A percentile compares a stretch with the other conserved stretches of the same genome.
Evolutionary conservation across 2,888 invertebrate genomes (phyloP).

Genomic region (Hirtodrosophila alboralis): DNA sequence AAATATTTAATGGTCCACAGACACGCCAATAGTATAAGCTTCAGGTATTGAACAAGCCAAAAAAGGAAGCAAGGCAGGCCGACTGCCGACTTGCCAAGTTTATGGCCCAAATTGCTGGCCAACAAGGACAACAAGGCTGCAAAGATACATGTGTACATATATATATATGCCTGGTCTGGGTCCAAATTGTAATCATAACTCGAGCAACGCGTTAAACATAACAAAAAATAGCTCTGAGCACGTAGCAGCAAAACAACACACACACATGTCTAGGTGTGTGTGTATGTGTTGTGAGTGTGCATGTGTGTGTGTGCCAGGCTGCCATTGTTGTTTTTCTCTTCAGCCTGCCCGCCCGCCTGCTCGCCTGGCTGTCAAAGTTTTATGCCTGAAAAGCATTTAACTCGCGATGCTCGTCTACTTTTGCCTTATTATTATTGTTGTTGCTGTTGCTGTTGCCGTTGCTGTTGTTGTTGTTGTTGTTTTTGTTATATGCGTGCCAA

Average conservation of each 20-base stretch:
- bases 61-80: slow-evolving; percentile 6
- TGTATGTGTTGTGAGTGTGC: slow-evolving; percentile 8
- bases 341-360: slow-evolving; percentile 11
- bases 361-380: slow-evolving; percentile 60
- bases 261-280: neutral
- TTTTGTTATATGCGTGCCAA: slow-evolving; percentile 58
- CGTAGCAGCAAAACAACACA: slow-evolving; percentile 52
- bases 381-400: slow-evolving; percentile 65
- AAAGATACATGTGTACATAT: slow-evolving; percentile 4
- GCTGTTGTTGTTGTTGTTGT: slow-evolving; percentile 28
- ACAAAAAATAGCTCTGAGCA: slow-evolving; percentile 75
- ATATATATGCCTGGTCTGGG: slow-evolving; percentile 15
- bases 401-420: slow-evolving; percentile 52
- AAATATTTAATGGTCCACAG: slow-evolving; percentile 20
- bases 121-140: slow-evolving; percentile 16
- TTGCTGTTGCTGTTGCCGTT: slow-evolving; percentile 5
- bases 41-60: slow-evolving; percentile 32
- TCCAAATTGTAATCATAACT: slow-evolving; percentile 75
- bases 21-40: slow-evolving; percentile 11
- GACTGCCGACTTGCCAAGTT: slow-evolving; percentile 21
- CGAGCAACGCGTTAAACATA: slow-evolving; percentile 72
- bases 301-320: slow-evolving; percentile 6
- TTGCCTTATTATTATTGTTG: slow-evolving; percentile 14
- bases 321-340: slow-evolving; percentile 33
- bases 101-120: slow-evolving; percentile 39